Conservation (phyloP, 2,888 invertebrate genomes). For the Diachrysia chrysitis region DNA sequence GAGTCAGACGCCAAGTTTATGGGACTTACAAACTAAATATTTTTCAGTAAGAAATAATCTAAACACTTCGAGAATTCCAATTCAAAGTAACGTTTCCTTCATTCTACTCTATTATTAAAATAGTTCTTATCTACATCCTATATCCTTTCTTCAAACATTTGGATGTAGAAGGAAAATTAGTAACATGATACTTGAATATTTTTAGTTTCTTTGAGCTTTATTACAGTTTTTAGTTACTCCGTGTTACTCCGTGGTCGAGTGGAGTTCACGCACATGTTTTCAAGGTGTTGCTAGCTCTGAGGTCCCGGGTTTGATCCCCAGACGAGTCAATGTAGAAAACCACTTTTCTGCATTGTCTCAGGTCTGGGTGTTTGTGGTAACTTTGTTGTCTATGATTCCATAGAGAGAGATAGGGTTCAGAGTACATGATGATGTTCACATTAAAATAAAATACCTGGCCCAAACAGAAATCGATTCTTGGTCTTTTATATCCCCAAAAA, state of each 20-base stretch:
- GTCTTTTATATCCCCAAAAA: neutral
- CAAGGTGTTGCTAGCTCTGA: too few relatives aligned
- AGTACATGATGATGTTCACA: too few relatives aligned
- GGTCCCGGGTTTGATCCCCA: too few relatives aligned
- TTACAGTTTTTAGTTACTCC: neutral
- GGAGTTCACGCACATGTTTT: too few relatives aligned
- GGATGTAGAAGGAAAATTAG: neutral
- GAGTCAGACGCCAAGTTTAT: neutral
- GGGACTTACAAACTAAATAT: neutral
- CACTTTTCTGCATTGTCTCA: too few relatives aligned
- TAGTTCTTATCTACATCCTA: too few relatives aligned
- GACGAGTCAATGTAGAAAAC: too few relatives aligned
- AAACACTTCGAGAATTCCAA: neutral
- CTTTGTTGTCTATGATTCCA: too few relatives aligned
- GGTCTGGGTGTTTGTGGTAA: too few relatives aligned
- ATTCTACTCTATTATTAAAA: neutral
- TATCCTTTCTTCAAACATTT: neutral
- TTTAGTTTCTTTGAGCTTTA: neutral
- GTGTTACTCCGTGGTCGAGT: too few relatives aligned
- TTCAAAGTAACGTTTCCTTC: neutral
- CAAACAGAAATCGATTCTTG: neutral
- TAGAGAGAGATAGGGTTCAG: too few relatives aligned
- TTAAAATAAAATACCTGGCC: too few relatives aligned
- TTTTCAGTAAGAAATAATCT: neutral
- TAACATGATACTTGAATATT: neutral